phyloP scores from a whole-genome alignment of 2,888 invertebrate genomes.

The Alsophila aescularia region DNA sequence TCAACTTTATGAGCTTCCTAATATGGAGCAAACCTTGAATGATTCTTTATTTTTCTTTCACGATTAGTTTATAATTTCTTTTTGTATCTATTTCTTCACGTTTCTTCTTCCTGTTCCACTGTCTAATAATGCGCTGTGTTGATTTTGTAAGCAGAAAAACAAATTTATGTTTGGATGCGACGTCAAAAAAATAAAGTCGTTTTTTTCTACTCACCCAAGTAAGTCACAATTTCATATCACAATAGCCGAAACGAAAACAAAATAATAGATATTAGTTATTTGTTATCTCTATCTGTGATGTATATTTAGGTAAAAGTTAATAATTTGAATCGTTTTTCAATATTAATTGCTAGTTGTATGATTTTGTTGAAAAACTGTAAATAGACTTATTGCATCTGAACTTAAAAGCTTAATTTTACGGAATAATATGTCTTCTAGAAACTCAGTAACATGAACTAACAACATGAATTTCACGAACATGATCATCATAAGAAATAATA shows the following conservation, averaged over 20 bases:
- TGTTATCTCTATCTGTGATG: conserved; percentile 81
- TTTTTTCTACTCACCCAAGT: conserved; percentile 25
- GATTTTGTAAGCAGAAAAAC: conserved; percentile 64
- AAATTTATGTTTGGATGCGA: conserved; percentile 70
- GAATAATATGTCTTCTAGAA: conserved; percentile 20
- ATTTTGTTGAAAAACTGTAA: conserved; percentile 62
- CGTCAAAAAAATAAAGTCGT: conserved; percentile 52
- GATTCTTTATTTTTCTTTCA: conserved; percentile 32
- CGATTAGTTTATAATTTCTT: conserved; percentile 38
- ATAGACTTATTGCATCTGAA: conserved; percentile 53
- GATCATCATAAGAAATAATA: conserved; percentile 27
- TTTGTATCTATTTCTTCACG: conserved; percentile 52
- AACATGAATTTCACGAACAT: conserved; percentile 8
- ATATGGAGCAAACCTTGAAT: conserved; percentile 19
- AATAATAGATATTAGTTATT: conserved; percentile 56
- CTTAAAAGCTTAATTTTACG: conserved; percentile 55
- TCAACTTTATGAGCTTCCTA: conserved; percentile 25
- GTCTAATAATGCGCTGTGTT: conserved; percentile 51
- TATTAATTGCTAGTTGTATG: conserved; percentile 66
- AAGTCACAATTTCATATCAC: conserved; percentile 5
- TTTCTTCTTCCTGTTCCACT: conserved; percentile 57
- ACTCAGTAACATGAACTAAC: conserved; percentile 26
- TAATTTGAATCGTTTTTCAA: conserved; percentile 71
- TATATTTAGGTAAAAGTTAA: conserved; percentile 82
- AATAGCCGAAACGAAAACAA: conserved; percentile 20